phyloP scores from a whole-genome alignment of 2,113 vertebrate genomes.

The Setophaga kirtlandii region DNA sequence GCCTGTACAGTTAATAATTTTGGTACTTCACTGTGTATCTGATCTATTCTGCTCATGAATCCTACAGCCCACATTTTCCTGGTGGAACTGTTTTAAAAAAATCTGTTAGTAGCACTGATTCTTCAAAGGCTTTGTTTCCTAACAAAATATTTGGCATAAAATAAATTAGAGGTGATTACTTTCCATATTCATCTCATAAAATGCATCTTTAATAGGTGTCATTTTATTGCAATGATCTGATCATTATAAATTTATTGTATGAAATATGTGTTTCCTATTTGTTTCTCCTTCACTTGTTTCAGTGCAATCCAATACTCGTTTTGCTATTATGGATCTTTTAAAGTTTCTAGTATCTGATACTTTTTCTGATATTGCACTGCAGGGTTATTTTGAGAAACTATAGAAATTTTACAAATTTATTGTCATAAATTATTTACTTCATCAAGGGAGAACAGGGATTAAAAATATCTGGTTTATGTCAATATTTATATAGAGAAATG shows the following conservation, averaged over 20 bases:
- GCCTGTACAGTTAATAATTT: neutral
- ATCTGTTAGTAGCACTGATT: neutral
- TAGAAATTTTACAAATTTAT: neutral
- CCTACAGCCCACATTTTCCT: neutral
- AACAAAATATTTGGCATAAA: neutral
- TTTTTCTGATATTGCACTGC: neutral
- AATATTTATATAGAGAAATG: neutral
- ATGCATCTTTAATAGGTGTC: neutral
- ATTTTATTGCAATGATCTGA: neutral
- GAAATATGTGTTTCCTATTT: neutral
- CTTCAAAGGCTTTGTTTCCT: neutral
- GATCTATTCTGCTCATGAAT: neutral
- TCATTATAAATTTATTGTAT: neutral
- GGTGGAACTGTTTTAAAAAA: neutral
- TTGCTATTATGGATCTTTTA: neutral
- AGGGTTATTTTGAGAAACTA: neutral
- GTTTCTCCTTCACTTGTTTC: neutral
- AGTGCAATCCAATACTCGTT: neutral
- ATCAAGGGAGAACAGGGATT: neutral
- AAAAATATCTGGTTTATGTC: neutral
- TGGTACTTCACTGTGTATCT: neutral
- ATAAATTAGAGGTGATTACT: neutral
- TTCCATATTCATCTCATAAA: neutral
- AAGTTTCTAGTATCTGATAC: neutral
- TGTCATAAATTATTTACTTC: neutral